Percentiles rank a stretch among this genome's conserved stretches.
Evolutionary conservation across 2,888 invertebrate species (phyloP).

Genomic region (Psylliodes chrysocephalus): DNA sequence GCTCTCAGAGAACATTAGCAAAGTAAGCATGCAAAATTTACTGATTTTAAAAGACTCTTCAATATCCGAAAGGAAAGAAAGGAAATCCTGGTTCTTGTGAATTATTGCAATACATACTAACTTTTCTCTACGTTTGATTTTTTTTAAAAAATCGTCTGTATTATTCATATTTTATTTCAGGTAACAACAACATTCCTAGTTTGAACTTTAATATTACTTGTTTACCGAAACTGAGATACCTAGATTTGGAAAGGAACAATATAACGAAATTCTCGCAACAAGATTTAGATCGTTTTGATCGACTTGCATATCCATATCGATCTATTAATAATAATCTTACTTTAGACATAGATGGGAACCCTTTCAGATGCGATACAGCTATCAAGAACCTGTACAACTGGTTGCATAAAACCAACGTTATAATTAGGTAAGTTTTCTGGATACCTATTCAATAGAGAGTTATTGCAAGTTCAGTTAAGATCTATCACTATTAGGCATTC

Average conservation of each 20-base stretch:
- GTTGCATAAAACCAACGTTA: constrained; percentile 72
- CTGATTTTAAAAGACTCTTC: too few species aligned
- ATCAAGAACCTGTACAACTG: constrained; percentile 71
- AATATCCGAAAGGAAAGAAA: too few species aligned
- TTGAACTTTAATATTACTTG: constrained; percentile 76
- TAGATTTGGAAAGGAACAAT: constrained; percentile 77
- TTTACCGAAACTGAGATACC: constrained; percentile 71
- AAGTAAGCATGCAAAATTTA: too few species aligned
- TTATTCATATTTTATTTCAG: constrained; percentile 20
- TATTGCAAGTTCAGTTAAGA: too few species aligned
- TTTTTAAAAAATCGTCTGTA: too few species aligned
- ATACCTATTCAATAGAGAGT: too few species aligned
- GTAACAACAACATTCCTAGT: constrained; percentile 72
- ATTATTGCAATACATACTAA: too few species aligned
- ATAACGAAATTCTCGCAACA: constrained; percentile 69
- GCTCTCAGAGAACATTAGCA: too few species aligned
- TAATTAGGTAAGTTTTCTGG: constrained; percentile 59
- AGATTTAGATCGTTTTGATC: constrained; percentile 70
- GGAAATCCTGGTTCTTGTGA: too few species aligned
- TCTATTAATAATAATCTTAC: constrained; percentile 64
- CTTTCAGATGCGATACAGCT: constrained; percentile 76
- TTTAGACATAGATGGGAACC: constrained; percentile 75
- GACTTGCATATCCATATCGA: constrained; percentile 63
- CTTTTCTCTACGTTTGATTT: too few species aligned
- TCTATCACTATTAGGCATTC: too few species aligned